phyloP scores from a whole-genome alignment of 2,113 vertebrate species.

The Mesembrinibis cayennensis region DNA sequence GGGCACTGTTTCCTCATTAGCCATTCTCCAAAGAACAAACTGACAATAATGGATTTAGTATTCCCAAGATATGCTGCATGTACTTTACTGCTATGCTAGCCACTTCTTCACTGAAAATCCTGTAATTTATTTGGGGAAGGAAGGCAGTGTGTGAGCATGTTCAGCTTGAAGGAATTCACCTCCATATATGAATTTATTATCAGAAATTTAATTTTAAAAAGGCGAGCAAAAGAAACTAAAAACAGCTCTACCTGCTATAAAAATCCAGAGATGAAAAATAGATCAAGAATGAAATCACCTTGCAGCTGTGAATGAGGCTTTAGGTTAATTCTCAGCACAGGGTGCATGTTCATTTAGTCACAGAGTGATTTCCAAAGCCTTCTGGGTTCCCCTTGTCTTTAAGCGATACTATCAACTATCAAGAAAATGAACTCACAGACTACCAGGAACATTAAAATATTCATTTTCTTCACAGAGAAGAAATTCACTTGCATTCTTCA shows the following conservation, averaged over 20 bases:
- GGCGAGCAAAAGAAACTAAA: neutral
- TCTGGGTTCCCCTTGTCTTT: neutral
- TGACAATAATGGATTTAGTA: slow-evolving; percentile 58
- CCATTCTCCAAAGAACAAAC: slow-evolving; percentile 50
- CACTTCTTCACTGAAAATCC: slow-evolving; percentile 31
- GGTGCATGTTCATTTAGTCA: neutral
- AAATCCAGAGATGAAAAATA: slow-evolving; percentile 33
- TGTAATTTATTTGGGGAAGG: neutral
- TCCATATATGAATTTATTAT: neutral
- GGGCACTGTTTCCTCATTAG: slow-evolving; percentile 24
- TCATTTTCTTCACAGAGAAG: neutral
- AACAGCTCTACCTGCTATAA: neutral
- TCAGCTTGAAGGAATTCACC: neutral
- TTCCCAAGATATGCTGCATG: neutral
- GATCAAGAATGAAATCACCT: neutral
- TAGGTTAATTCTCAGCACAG: neutral
- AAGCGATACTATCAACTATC: neutral
- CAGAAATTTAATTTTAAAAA: neutral
- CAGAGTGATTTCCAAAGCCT: neutral
- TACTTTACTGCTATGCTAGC: slow-evolving; percentile 1
- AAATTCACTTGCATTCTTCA: neutral
- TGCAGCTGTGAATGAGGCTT: neutral
- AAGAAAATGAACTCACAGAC: neutral
- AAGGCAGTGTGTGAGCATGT: neutral
- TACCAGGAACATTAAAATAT: neutral